phyloP scores from a whole-genome alignment of 2,113 vertebrate species.

The Salvelinus alpinus region DNA sequence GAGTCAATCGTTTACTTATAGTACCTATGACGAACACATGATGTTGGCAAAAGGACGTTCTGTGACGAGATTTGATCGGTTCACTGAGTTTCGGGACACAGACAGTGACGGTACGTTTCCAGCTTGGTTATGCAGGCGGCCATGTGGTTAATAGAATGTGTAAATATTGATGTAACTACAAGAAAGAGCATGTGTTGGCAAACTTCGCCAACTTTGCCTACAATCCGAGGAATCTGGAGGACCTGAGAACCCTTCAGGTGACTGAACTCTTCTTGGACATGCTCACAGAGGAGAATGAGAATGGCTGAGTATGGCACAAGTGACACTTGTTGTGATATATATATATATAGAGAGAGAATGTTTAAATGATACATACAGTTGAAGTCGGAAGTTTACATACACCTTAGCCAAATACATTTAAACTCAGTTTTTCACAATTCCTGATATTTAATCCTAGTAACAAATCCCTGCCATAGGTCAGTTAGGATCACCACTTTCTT shows the following conservation, averaged over 20 bases:
- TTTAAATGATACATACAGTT: not conserved
- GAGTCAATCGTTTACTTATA: not conserved
- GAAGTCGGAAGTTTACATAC: too few relatives aligned
- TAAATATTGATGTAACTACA: not conserved
- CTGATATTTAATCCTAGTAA: too few relatives aligned
- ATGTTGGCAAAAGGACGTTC: constrained; percentile 65
- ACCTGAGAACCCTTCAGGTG: constrained; percentile 86
- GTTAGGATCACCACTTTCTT: too few relatives aligned
- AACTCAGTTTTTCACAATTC: too few relatives aligned
- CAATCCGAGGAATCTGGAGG: constrained; percentile 83
- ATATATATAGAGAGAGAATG: constrained; percentile 1
- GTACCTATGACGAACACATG: constrained; percentile 19
- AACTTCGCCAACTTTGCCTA: constrained; percentile 97
- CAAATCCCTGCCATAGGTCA: too few relatives aligned
- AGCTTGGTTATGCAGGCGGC: too few relatives aligned
- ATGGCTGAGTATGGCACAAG: constrained; percentile 77
- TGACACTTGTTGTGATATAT: not conserved
- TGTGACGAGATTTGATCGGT: constrained; percentile 74
- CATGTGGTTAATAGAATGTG: too few relatives aligned
- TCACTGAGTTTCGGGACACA: constrained; percentile 93
- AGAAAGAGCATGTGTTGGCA: constrained; percentile 90
- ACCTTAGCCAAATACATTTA: too few relatives aligned
- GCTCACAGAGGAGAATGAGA: constrained; percentile 86
- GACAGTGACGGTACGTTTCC: constrained; percentile 79
- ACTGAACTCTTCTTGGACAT: constrained; percentile 90